A percentile compares a stretch with the other conserved stretches of the same genome.
phyloP scores from a whole-genome alignment of 2,113 vertebrate species.

The Pteruthius melanotis region DNA sequence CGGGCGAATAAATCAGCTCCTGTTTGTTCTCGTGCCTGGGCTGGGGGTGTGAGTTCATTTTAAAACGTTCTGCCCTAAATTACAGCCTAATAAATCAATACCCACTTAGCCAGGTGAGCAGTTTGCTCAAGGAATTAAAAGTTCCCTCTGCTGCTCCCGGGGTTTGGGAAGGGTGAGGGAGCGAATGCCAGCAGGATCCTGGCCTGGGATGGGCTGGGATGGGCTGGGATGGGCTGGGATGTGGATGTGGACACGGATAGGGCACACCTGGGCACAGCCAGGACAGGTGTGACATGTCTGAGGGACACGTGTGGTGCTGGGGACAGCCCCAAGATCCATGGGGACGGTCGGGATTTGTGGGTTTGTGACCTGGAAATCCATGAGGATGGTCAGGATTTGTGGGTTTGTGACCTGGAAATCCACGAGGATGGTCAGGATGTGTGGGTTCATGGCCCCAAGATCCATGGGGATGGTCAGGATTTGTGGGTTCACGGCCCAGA shows the following conservation, averaged over 20 bases:
- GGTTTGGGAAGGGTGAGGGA: fast-evolving
- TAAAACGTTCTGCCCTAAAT: conserved; percentile 34
- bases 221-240: background rate
- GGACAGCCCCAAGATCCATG: too few species aligned
- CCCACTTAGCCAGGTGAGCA: background rate
- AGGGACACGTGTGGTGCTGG: background rate
- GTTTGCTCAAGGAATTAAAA: background rate
- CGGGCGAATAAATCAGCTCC: background rate
- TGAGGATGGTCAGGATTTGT: too few species aligned
- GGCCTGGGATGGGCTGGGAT: background rate
- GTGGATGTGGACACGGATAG: fast-evolving
- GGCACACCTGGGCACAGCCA: background rate
- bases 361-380: too few species aligned
- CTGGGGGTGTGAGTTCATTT: conserved; percentile 8
- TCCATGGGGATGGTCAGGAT: background rate
- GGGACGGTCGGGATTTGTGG: too few species aligned
- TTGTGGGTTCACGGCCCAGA: background rate
- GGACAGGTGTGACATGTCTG: background rate
- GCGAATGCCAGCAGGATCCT: background rate
- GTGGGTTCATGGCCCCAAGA: too few species aligned
- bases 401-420: too few species aligned
- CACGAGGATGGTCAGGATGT: background rate
- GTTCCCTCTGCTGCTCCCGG: fast-evolving
- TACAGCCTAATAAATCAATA: conserved; percentile 29
- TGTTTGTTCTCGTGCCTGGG: background rate